Conservation (phyloP, 2,888 invertebrate species). For the Drosophila anomalipes region DNA sequence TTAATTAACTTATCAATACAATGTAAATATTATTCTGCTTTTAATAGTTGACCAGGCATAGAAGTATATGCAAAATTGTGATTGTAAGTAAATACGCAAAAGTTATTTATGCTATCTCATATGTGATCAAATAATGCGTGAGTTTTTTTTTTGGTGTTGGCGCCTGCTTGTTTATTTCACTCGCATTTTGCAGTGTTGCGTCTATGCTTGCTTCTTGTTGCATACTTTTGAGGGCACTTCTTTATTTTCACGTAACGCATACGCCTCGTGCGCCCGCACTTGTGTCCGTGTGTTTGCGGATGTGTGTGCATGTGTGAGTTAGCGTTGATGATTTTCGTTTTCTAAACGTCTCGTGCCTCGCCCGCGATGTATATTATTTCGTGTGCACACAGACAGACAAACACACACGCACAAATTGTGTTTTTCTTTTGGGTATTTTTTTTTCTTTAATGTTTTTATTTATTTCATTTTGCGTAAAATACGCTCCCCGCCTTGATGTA, state of each 20-base stretch:
- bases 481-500: constrained; percentile 69
- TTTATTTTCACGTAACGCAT: constrained; percentile 68
- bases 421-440: constrained; percentile 29
- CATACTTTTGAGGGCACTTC: constrained; percentile 60
- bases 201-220: constrained; percentile 35
- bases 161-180: constrained; percentile 28
- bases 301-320: constrained; percentile 33
- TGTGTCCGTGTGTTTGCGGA: neutral
- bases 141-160: neutral
- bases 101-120: neutral
- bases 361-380: constrained; percentile 56
- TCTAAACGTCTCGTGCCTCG: constrained; percentile 41
- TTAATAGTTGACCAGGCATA: neutral
- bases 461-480: constrained; percentile 69
- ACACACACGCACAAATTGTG: constrained; percentile 9
- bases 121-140: neutral
- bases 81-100: constrained; percentile 3
- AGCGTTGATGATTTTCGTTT: constrained; percentile 51
- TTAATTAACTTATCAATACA: neutral
- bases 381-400: constrained; percentile 43
- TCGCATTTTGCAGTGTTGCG: constrained; percentile 24
- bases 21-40: neutral
- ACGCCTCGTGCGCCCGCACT: constrained; percentile 26
- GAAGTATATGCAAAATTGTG: neutral
- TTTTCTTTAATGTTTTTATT: constrained; percentile 37